phyloP scores from a whole-genome alignment of 2,113 vertebrate species.

The Mustela lutreola region DNA sequence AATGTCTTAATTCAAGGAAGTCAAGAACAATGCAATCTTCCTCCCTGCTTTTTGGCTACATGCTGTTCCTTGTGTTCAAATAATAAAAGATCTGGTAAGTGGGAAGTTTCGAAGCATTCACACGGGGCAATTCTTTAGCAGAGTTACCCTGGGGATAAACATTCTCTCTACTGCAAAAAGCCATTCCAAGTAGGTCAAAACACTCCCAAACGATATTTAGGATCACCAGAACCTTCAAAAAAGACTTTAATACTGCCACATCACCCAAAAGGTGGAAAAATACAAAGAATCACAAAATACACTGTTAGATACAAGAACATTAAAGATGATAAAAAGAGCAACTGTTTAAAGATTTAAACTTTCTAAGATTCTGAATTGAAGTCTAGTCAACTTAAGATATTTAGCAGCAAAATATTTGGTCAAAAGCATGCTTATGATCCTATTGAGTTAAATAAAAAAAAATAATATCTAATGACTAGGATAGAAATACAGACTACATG shows the following conservation, averaged over 20 bases:
- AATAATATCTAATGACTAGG: not conserved
- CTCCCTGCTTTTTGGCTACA: slow-evolving; percentile 40
- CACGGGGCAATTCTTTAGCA: slow-evolving; percentile 22
- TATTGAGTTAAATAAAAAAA: not conserved
- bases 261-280: slow-evolving; percentile 52
- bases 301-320: slow-evolving; percentile 21
- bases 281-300: slow-evolving; percentile 46
- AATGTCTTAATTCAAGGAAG: slow-evolving; percentile 67
- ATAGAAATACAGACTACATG: not conserved
- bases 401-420: not conserved
- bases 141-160: slow-evolving; percentile 44
- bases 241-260: slow-evolving; percentile 38
- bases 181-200: slow-evolving; percentile 39
- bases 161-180: slow-evolving; percentile 10
- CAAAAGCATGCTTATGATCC: slow-evolving; percentile 12
- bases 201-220: slow-evolving; percentile 22
- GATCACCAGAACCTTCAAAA: slow-evolving; percentile 61
- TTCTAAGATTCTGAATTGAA: not conserved
- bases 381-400: not conserved
- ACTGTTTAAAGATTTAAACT: slow-evolving; percentile 2
- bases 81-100: slow-evolving; percentile 22
- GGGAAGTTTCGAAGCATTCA: slow-evolving; percentile 24
- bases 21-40: slow-evolving; percentile 32
- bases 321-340: not conserved
- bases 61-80: slow-evolving; percentile 35